A percentile compares a stretch with the other conserved stretches of the same genome.
phyloP scores from a whole-genome alignment of 2,797 vertebrate genomes.

The Yasuhikotakia modesta region DNA sequence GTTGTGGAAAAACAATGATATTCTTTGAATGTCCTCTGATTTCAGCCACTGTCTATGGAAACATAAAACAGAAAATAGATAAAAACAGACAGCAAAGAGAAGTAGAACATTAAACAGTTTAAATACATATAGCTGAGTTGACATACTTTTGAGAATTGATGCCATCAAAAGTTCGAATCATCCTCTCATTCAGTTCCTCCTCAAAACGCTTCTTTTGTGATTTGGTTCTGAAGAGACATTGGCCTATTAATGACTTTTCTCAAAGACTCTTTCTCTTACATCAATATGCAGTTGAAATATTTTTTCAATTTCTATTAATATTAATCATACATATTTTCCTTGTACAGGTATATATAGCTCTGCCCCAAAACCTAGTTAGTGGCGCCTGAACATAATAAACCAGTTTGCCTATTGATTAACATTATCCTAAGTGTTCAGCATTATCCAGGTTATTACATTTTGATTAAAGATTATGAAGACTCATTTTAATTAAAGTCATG shows the following conservation, averaged over 20 bases:
- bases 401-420: no score
- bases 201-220: constrained; percentile 96
- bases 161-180: constrained; percentile 96
- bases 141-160: constrained; percentile 95
- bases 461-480: no score
- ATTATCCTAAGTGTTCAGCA: no score
- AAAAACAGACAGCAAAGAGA: background rate
- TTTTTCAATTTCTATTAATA: background rate
- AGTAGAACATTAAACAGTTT: background rate
- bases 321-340: background rate
- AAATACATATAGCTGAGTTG: background rate
- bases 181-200: constrained; percentile 94
- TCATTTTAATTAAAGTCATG: no score
- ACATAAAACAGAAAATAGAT: background rate
- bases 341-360: background rate
- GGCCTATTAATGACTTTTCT: constrained; percentile 78
- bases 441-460: no score
- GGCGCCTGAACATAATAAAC: no score
- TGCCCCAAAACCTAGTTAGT: no score
- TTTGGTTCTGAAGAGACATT: constrained; percentile 84
- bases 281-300: constrained; percentile 86
- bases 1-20: constrained; percentile 97
- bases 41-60: constrained; percentile 92
- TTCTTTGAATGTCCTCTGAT: constrained; percentile 97
- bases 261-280: constrained; percentile 79